These are phyloP conservation scores for Philopedon plagiatum DNA, from an alignment of 2,888 invertebrate species.

Conservation along the genomic window DNA sequence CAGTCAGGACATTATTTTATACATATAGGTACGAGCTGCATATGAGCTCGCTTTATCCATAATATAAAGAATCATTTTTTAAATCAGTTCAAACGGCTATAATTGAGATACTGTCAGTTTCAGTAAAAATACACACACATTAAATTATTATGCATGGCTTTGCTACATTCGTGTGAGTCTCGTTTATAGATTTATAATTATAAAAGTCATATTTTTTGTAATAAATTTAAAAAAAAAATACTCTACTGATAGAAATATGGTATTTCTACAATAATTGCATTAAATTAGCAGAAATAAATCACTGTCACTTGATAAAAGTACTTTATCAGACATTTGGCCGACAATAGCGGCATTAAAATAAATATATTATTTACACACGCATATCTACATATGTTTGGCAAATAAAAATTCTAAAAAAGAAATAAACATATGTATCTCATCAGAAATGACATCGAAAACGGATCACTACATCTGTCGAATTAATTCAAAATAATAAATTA, in stretches of 20 bases:
- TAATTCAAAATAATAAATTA: constrained; percentile 23
- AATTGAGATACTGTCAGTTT: too few relatives aligned
- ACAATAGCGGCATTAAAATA: constrained; percentile 8
- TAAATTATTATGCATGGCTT: too few relatives aligned
- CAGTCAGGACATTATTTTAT: too few relatives aligned
- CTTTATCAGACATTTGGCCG: constrained; percentile 26
- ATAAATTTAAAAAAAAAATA: too few relatives aligned
- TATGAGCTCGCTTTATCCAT: too few relatives aligned
- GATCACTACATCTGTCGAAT: constrained; percentile 29
- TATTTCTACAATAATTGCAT: constrained; percentile 16
- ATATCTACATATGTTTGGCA: constrained; percentile 11
- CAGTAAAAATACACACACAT: too few relatives aligned
- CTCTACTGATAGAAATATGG: neutral
- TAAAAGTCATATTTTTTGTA: too few relatives aligned
- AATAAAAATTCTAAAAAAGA: constrained; percentile 17
- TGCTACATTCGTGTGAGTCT: too few relatives aligned
- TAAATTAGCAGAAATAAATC: constrained; percentile 27
- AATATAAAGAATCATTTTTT: too few relatives aligned
- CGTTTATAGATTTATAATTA: too few relatives aligned
- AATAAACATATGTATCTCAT: constrained; percentile 27
- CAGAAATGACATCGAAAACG: constrained; percentile 30
- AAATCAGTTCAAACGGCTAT: too few relatives aligned
- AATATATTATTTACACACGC: constrained; percentile 6
- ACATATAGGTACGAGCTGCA: too few relatives aligned
- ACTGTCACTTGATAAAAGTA: constrained; percentile 27